Percentiles rank a stretch among this genome's conserved stretches.
These are phyloP conservation scores for Sycophila sp. DNA, from an alignment of 1,140 invertebrate species.

Conservation along the genomic window DNA sequence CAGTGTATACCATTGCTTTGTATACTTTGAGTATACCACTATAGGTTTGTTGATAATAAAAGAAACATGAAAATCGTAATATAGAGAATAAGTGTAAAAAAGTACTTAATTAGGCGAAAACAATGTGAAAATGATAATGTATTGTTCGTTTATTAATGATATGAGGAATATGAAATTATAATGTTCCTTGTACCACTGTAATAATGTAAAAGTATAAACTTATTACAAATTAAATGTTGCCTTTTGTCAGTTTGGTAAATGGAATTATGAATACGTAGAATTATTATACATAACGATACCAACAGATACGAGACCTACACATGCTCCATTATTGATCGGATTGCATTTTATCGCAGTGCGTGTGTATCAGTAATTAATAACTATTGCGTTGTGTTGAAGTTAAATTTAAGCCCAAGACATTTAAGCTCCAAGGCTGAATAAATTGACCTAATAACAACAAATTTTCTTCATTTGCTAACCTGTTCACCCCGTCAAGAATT, in stretches of 20 bases:
- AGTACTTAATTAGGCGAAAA: not conserved
- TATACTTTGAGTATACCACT: too few relatives aligned
- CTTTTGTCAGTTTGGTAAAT: constrained; percentile 52
- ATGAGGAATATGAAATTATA: not conserved
- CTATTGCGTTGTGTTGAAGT: constrained; percentile 12
- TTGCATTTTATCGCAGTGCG: not conserved
- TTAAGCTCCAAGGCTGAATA: not conserved
- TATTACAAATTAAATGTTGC: constrained; percentile 55
- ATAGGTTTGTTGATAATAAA: not conserved
- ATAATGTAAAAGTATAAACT: constrained; percentile 42
- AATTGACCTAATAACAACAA: not conserved
- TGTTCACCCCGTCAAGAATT: not conserved
- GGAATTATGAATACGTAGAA: constrained; percentile 27
- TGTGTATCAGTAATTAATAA: not conserved
- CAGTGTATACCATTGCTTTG: too few relatives aligned
- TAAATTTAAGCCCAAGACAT: not conserved
- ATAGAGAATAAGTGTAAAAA: not conserved
- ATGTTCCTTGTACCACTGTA: constrained; percentile 36
- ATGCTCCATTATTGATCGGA: not conserved
- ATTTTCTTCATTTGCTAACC: too few relatives aligned
- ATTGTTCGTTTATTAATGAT: constrained; percentile 7
- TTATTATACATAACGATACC: not conserved
- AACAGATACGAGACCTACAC: not conserved
- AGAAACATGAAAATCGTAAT: not conserved
- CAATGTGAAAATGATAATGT: not conserved